Percentiles rank a stretch among this genome's conserved stretches.
Evolutionary conservation across 2,797 vertebrate species (phyloP).

Genomic region (Yasuhikotakia modesta): DNA sequence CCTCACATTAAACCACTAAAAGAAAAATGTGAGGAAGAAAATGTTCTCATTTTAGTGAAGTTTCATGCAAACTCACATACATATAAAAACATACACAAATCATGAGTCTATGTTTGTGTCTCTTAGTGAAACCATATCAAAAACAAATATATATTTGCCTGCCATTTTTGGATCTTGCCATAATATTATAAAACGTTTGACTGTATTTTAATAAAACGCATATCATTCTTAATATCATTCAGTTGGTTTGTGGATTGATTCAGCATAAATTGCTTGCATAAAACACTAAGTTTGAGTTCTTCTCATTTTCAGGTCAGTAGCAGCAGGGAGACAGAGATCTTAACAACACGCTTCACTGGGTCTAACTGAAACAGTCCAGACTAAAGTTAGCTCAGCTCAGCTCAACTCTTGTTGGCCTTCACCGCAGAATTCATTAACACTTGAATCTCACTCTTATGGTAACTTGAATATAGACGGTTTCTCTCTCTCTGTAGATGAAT

Average conservation of each 20-base stretch:
- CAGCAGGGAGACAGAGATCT: conserved; percentile 34
- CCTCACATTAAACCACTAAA: background rate
- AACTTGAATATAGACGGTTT: conserved; percentile 22
- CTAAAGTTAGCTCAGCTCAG: conserved; percentile 50
- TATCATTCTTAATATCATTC: too few species aligned
- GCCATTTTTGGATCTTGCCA: too few species aligned
- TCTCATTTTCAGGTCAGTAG: conserved; percentile 15
- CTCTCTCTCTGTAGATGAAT: conserved; percentile 19
- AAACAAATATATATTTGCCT: background rate
- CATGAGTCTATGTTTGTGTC: too few species aligned
- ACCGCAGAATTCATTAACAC: conserved; percentile 48
- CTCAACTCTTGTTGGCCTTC: conserved; percentile 18
- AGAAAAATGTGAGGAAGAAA: background rate
- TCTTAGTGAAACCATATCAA: too few species aligned
- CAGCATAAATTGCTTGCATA: background rate
- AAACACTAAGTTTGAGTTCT: conserved; percentile 6
- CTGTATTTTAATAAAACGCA: background rate
- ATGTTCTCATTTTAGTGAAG: background rate
- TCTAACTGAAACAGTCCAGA: conserved; percentile 45
- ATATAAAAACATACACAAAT: background rate
- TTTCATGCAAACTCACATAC: background rate
- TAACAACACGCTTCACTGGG: conserved; percentile 42
- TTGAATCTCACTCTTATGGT: conserved; percentile 34
- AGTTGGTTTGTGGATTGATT: background rate
- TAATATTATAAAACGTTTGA: background rate